phyloP scores from a whole-genome alignment of 2,888 invertebrate genomes.

The Pseudeuparius sepicola region DNA sequence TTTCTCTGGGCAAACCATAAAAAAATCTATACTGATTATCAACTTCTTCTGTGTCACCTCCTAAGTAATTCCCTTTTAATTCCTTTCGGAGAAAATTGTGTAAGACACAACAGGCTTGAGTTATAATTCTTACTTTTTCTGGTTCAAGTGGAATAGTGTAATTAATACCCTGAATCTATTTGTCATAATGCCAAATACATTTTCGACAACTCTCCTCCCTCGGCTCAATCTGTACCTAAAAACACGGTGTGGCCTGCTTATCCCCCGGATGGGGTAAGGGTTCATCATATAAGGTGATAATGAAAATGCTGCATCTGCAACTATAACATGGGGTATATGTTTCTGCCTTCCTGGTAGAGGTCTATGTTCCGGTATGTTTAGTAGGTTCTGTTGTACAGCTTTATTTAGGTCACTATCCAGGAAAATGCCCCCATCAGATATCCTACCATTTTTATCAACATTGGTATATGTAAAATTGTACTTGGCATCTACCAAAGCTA shows the following conservation, averaged over 20 bases:
- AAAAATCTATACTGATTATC: too few species aligned
- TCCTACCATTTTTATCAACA: constrained; percentile 25
- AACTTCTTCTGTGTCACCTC: too few species aligned
- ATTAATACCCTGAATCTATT: constrained; percentile 20
- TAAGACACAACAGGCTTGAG: constrained; percentile 15
- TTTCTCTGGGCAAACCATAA: too few species aligned
- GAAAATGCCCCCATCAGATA: constrained; percentile 27
- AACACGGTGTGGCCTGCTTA: constrained; percentile 18
- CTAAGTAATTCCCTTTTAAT: too few species aligned
- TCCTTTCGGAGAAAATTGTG: constrained; percentile 14
- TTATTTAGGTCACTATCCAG: constrained; percentile 21
- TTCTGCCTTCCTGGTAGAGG: constrained; percentile 21
- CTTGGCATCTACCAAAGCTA: constrained; percentile 26
- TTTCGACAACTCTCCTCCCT: too few species aligned
- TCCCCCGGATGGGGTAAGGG: constrained; percentile 23
- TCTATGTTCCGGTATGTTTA: constrained; percentile 25
- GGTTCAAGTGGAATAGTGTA: constrained; percentile 17
- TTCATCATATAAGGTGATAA: constrained; percentile 24
- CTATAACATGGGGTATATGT: constrained; percentile 24
- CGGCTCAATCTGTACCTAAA: constrained; percentile 18
- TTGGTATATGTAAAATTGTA: constrained; percentile 25
- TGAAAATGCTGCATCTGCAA: constrained; percentile 29
- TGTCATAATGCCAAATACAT: constrained; percentile 20
- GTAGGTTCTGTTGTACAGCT: constrained; percentile 19
- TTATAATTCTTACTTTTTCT: constrained; percentile 16